These are phyloP conservation scores for Oreochromis tanganicae DNA, from an alignment of 2,113 vertebrate genomes.

Conservation along the genomic window DNA sequence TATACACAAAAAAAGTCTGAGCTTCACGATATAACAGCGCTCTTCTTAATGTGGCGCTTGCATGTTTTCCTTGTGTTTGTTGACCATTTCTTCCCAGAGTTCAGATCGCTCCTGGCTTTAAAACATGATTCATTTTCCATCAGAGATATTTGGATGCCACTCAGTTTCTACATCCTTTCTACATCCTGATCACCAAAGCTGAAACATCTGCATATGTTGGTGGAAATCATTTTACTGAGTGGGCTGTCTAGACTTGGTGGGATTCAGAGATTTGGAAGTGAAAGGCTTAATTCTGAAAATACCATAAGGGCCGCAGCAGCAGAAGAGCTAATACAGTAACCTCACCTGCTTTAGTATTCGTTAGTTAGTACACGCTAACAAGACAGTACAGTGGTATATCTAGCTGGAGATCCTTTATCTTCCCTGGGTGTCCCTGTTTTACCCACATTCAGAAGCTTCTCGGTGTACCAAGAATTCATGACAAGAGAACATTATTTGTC, in stretches of 20 bases:
- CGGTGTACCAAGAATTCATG: neutral
- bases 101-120: neutral
- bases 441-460: neutral
- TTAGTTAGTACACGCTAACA: accelerated
- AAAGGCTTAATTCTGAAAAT: neutral
- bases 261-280: neutral
- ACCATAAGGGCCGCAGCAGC: neutral
- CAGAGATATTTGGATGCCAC: neutral
- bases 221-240: neutral
- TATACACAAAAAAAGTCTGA: accelerated
- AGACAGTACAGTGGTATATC: neutral
- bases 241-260: neutral
- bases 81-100: neutral
- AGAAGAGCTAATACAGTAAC: neutral
- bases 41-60: neutral
- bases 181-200: neutral
- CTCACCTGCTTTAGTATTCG: neutral
- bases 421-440: neutral
- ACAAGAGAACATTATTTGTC: neutral
- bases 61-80: neutral
- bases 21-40: neutral
- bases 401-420: neutral
- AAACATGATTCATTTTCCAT: neutral
- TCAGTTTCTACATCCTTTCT: neutral
- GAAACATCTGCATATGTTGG: neutral